Evolutionary conservation across 1,140 invertebrate species (phyloP), one percentile per base, ranked within the genome.

Genomic region (Formica exsecta): DNA sequence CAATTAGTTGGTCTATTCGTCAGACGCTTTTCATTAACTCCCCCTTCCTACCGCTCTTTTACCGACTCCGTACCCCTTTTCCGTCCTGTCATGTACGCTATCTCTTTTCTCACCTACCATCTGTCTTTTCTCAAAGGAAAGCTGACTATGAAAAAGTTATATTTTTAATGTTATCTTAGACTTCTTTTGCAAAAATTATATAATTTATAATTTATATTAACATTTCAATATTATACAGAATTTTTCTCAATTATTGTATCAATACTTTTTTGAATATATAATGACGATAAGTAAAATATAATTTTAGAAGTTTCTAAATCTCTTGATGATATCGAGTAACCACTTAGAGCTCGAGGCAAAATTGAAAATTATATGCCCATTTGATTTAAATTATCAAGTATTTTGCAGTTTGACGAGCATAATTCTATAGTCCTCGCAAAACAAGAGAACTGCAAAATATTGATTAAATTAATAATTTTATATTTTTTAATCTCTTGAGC

Each of bases 1-100:
- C 95, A 95, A 95, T 95, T 95, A 95, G 94, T 94, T 94, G 93
- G 92, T 94, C 94, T 94, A 95, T 95, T 95, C 94, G 94, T 95
- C 94, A 94, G 93, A 94, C 93, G 92, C 92, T 92, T 95, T 95
- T 95, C 94, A 95, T 95, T 95, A 95, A 94, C 92, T 94, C 92
- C 91, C 91, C 91, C 92, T 87, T 66, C 89, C 86, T 88, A 87
- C 87, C 92, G 91, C 91, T 91, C 92, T 92, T 93, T 91, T 73
- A 85, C 91, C 89, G 88, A 92, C 90, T 92, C 88, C 89, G 92
- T 85, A 87, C 86, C 84, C 81, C 74, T 87, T 89, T 87, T 64
- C 85, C 76, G 87, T 75, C 38, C 87, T 86, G 84, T 89, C 88
- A 74, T 77, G 51, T 54, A 62, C 66, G 68, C 85, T 89, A 89